phyloP scores from a whole-genome alignment of 1,140 invertebrate genomes.

The Pseudomyrmex flavicornis region DNA sequence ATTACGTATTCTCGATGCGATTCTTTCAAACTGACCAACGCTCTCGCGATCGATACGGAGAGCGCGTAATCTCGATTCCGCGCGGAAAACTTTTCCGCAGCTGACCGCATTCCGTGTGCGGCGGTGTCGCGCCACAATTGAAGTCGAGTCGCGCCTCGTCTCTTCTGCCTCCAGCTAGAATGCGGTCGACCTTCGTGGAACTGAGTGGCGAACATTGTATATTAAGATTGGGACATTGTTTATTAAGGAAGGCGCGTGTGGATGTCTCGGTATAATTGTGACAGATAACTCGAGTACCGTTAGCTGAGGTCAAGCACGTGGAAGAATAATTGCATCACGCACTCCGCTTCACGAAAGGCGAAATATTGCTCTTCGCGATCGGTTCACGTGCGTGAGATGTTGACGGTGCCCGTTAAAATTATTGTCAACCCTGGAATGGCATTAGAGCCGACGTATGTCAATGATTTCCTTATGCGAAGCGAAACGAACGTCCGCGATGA shows the following conservation, averaged over 20 bases:
- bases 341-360: background rate
- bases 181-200: constrained; percentile 31
- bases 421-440: constrained; percentile 17
- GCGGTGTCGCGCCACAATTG: constrained; percentile 69
- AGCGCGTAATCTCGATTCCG: constrained; percentile 24
- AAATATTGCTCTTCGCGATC: background rate
- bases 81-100: constrained; percentile 29
- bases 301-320: background rate
- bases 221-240: constrained; percentile 13
- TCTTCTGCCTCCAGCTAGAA: constrained; percentile 1
- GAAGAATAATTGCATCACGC: background rate
- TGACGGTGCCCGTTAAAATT: background rate
- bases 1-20: too few relatives aligned
- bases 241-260: background rate
- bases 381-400: too few relatives aligned
- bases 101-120: constrained; percentile 73
- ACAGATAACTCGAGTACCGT: background rate
- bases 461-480: constrained; percentile 19
- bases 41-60: background rate
- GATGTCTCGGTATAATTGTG: constrained; percentile 21
- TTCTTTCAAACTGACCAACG: background rate
- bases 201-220: background rate
- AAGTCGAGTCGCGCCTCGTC: constrained; percentile 65
- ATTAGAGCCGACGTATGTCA: background rate
- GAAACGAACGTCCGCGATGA: constrained; percentile 2